Base-by-base conservation (phyloP, 2,888 invertebrate genomes). In the Dryocosmus kuriphilus region DNA sequence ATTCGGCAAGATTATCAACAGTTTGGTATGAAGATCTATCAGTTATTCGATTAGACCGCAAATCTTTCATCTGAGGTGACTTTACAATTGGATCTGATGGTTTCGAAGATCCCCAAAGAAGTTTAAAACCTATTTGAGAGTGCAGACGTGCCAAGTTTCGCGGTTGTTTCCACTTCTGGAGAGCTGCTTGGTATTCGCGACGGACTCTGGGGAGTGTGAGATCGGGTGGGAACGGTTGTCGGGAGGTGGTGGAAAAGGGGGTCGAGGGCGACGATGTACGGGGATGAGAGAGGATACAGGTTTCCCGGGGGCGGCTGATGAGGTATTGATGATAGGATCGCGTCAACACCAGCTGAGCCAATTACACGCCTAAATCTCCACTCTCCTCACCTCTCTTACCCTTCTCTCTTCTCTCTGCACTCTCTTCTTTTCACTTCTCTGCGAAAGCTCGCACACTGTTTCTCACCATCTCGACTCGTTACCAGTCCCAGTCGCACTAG, bases 261-360 rank as follows among this genome's bases (percentile, higher is more conserved):
- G 75, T 74, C 22, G 78, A 78, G 76, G 77, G 82, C 61, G 79
- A 81, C 78, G 79, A 76, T 67, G 75, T 24, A 61, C 65, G 67
- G 80, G 79, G 78, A 74, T 61, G 78, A 77, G 83, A 81, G 84
- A 78, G 86, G 89, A 88, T 90, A 88, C 91, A 91, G 91, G 89
- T 90, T 91, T 90, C 89, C 90, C 87, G 86, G 88, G 90, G 89
- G 89, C 89, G 87, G 89, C 92, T 93, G 93, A 94, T 93, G 93
- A 93, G 94, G 92, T 93, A 94, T 94, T 94, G 93, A 94, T 94
- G 93, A 93, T 93, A 92, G 92, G 92, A 92, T 92, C 92, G 92
- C 93, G 93, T 93, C 93, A 92, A 92, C 92, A 93, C 92, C 94
- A 94, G 93, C 93, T 94, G 94, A 94, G 93, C 94, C 93, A 94